These are phyloP conservation scores for Chalcosyrphus nemorum DNA, from an alignment of 2,888 invertebrate species.

Conservation along the genomic window DNA sequence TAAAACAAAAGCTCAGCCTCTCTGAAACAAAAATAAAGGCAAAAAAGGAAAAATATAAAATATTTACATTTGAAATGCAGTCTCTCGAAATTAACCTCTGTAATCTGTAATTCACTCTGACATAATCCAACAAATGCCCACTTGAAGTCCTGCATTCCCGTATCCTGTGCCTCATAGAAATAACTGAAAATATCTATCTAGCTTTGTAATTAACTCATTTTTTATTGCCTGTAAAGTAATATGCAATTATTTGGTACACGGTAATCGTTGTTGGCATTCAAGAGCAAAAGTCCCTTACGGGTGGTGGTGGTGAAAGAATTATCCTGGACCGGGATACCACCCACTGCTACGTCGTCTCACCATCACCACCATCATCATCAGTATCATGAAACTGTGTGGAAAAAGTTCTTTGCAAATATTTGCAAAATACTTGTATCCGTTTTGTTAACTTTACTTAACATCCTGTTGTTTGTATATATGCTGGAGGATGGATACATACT, in stretches of 20 bases:
- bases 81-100: slow-evolving; percentile 66
- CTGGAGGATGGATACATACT: slow-evolving; percentile 17
- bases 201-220: slow-evolving; percentile 66
- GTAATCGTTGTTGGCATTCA: slow-evolving; percentile 66
- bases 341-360: slow-evolving; percentile 8
- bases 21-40: not conserved
- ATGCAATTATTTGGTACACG: slow-evolving; percentile 72
- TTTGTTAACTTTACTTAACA: slow-evolving; percentile 73
- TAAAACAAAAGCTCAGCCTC: not conserved
- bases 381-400: slow-evolving; percentile 35
- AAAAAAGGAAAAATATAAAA: slow-evolving; percentile 3
- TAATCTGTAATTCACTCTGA: slow-evolving; percentile 66
- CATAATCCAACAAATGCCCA: slow-evolving; percentile 69
- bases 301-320: no score
- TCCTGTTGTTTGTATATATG: slow-evolving; percentile 58
- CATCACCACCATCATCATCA: no score
- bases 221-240: slow-evolving; percentile 71
- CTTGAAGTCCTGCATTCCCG: slow-evolving; percentile 37
- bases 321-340: slow-evolving; percentile 13
- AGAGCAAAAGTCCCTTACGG: slow-evolving; percentile 52
- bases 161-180: slow-evolving; percentile 6
- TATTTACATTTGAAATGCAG: slow-evolving; percentile 55
- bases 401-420: slow-evolving; percentile 73
- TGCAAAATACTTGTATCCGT: slow-evolving; percentile 73
- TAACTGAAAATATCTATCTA: slow-evolving; percentile 37